Conservation (phyloP, 2,888 invertebrate species). For the Pollenia angustigena region DNA sequence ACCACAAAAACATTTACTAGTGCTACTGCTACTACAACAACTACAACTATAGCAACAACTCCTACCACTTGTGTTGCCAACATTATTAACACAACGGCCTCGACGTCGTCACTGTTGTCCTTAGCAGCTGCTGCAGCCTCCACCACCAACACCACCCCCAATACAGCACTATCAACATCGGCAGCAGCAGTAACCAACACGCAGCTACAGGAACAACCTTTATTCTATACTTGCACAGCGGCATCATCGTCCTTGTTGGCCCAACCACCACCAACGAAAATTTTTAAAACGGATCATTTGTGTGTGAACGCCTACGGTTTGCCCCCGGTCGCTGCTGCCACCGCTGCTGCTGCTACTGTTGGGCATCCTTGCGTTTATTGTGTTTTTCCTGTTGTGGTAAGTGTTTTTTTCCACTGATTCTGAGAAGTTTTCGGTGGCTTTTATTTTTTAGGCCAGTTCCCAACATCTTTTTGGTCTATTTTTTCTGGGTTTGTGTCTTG, state of each 20-base stretch:
- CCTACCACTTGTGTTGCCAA: slow-evolving; percentile 24
- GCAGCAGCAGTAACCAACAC: slow-evolving; percentile 57
- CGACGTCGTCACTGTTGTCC: slow-evolving; percentile 58
- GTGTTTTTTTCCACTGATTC: slow-evolving; percentile 66
- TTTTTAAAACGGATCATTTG: slow-evolving; percentile 83
- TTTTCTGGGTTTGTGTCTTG: neutral
- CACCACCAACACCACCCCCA: slow-evolving; percentile 44
- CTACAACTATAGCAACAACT: slow-evolving; percentile 1
- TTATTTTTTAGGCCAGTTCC: neutral
- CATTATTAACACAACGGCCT: slow-evolving; percentile 66
- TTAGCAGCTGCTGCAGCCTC: slow-evolving; percentile 56
- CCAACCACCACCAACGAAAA: slow-evolving; percentile 82
- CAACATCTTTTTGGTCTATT: neutral
- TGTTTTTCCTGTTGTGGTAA: slow-evolving; percentile 83
- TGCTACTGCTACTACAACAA: slow-evolving; percentile 26
- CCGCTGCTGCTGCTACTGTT: slow-evolving; percentile 79
- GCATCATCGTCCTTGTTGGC: slow-evolving; percentile 80
- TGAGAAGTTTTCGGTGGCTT: neutral
- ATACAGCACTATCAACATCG: slow-evolving; percentile 39
- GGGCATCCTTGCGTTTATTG: slow-evolving; percentile 83
- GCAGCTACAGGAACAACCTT: slow-evolving; percentile 74
- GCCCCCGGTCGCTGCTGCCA: slow-evolving; percentile 80
- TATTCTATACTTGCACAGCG: slow-evolving; percentile 80
- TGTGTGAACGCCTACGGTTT: slow-evolving; percentile 82
- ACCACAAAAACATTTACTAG: slow-evolving; percentile 18